Evolutionary conservation across 2,797 vertebrate species (phyloP).

Genomic region (Babyrousa celebensis): DNA sequence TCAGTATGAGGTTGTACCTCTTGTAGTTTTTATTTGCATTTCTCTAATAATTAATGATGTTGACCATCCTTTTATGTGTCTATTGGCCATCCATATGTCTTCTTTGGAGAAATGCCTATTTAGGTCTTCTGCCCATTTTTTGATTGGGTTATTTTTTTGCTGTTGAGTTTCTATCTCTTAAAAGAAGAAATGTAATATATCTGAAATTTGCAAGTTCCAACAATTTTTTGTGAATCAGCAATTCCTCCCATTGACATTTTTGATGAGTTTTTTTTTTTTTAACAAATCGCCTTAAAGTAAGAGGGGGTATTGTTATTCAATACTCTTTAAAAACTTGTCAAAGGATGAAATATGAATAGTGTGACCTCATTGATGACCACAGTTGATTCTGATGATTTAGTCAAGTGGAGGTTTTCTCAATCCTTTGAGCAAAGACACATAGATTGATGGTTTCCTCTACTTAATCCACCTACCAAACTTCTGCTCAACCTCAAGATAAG

Average conservation of each 20-base stretch:
- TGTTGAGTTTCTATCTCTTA: background rate
- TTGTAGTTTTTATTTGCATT: too few relatives aligned
- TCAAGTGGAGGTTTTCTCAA: background rate
- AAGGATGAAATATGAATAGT: background rate
- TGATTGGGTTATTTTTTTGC: too few relatives aligned
- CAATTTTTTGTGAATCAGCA: background rate
- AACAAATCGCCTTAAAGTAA: background rate
- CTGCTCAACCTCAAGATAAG: background rate
- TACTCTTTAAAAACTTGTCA: background rate
- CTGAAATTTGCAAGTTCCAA: slow-evolving; percentile 45
- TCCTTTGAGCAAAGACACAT: background rate
- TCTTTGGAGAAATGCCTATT: too few relatives aligned
- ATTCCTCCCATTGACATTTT: background rate
- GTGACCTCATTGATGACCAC: background rate
- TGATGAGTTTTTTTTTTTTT: background rate
- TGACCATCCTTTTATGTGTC: too few relatives aligned
- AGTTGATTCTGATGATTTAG: background rate
- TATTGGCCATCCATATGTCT: too few relatives aligned
- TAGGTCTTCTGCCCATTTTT: too few relatives aligned
- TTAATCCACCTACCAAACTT: background rate
- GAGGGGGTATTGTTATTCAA: background rate
- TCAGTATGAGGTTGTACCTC: too few relatives aligned
- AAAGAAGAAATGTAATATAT: background rate
- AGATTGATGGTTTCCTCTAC: background rate
- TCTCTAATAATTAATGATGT: too few relatives aligned